A percentile compares a stretch with the other conserved stretches of the same genome.
Evolutionary conservation across 2,888 invertebrate genomes (phyloP).

Genomic region (Lithophane socia): DNA sequence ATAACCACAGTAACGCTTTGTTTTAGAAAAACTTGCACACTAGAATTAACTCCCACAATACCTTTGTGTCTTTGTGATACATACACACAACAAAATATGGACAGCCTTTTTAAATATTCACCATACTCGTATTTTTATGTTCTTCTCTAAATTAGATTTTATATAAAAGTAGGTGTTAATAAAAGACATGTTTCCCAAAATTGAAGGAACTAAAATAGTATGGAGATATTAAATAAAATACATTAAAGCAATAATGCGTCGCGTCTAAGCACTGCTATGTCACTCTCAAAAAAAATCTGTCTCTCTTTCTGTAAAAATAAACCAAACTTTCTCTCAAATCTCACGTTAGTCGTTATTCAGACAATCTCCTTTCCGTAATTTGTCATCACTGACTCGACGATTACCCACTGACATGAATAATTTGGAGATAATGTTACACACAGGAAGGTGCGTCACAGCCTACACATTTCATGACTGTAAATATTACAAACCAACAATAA

Average conservation of each 20-base stretch:
- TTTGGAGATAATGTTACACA: slow-evolving; percentile 39
- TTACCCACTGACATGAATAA: slow-evolving; percentile 53
- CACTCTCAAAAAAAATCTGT: no score
- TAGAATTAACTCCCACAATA: slow-evolving; percentile 43
- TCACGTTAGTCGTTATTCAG: slow-evolving; percentile 1
- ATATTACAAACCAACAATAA: slow-evolving; percentile 12
- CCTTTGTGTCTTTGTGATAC: slow-evolving; percentile 59
- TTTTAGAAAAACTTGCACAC: slow-evolving; percentile 45
- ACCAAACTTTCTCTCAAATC: neutral
- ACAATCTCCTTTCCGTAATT: slow-evolving; percentile 34
- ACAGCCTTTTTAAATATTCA: slow-evolving; percentile 52
- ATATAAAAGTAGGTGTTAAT: neutral
- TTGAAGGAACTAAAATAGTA: neutral
- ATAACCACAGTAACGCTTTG: slow-evolving; percentile 41
- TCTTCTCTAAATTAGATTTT: slow-evolving; percentile 21
- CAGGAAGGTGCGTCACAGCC: slow-evolving; percentile 17
- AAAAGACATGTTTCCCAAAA: slow-evolving; percentile 9
- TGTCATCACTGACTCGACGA: slow-evolving; percentile 36
- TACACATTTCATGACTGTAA: slow-evolving; percentile 13
- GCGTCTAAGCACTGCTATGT: neutral
- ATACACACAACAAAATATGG: slow-evolving; percentile 41
- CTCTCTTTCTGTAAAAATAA: neutral
- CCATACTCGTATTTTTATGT: slow-evolving; percentile 27
- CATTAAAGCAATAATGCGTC: neutral
- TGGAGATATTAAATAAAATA: neutral